Conservation (phyloP, 2,888 invertebrate species). For the Andrena marginata region DNA sequence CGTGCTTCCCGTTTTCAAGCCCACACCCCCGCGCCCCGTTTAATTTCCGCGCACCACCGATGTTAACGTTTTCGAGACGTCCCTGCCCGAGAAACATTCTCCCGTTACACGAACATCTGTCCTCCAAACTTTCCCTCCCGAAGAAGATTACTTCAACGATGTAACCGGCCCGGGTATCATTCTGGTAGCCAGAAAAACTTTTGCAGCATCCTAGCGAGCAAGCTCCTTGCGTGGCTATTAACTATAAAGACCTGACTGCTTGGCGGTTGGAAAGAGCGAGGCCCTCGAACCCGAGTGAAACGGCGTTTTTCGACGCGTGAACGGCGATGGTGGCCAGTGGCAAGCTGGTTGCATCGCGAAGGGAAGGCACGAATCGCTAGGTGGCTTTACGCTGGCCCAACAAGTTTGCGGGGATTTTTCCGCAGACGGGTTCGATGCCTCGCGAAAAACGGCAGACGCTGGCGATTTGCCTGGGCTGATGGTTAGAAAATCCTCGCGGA, state of each 20-base stretch:
- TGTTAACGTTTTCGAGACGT: constrained; percentile 5
- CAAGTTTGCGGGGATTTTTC: constrained; percentile 24
- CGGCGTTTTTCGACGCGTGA: constrained; percentile 13
- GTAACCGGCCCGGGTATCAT: constrained; percentile 1
- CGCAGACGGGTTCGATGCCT: constrained; percentile 5
- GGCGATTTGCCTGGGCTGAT: constrained; percentile 53
- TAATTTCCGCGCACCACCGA: constrained; percentile 31
- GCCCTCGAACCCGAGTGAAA: neutral
- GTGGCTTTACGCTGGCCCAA: constrained; percentile 3
- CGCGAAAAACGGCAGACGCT: neutral
- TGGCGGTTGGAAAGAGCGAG: neutral
- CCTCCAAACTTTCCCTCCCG: neutral
- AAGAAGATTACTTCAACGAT: neutral
- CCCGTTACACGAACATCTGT: neutral
- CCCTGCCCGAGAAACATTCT: too few species aligned
- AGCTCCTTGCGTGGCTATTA: too few species aligned
- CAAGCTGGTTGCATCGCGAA: neutral
- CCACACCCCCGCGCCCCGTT: neutral
- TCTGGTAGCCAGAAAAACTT: neutral
- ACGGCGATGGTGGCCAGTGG: neutral
- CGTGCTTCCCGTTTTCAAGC: constrained; percentile 4
- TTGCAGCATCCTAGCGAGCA: neutral
- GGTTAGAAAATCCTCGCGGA: constrained; percentile 61
- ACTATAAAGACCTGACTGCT: constrained; percentile 3
- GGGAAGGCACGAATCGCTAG: too few species aligned